Conservation (phyloP, 1,140 invertebrate genomes). For the Drosophila sechellia region DNA sequence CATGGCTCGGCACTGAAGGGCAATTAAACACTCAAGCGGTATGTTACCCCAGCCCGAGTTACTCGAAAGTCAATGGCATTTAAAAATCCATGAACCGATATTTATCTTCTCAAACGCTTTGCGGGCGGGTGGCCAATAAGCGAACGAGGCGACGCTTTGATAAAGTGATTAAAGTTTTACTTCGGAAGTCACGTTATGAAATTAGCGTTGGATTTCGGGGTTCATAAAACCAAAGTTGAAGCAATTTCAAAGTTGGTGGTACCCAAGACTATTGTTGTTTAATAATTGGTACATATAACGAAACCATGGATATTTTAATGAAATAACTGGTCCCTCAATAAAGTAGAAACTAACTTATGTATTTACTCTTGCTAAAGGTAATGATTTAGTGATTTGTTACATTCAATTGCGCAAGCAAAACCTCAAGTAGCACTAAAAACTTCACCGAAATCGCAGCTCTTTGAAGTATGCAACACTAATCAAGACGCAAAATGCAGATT, state of each 20-base stretch:
- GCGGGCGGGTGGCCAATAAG: slow-evolving; percentile 9
- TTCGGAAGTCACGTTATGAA: slow-evolving; percentile 1
- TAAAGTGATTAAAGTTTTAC: slow-evolving; percentile 6
- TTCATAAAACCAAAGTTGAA: not conserved
- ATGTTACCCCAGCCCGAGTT: slow-evolving; percentile 16
- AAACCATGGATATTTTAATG: no score
- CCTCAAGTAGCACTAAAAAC: not conserved
- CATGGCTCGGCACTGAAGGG: slow-evolving; percentile 32
- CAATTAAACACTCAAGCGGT: slow-evolving; percentile 66
- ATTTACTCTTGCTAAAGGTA: no score
- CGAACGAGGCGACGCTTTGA: not conserved
- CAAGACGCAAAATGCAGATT: slow-evolving; percentile 16
- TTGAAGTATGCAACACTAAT: slow-evolving; percentile 36
- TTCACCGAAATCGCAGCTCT: not conserved
- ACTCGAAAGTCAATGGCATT: slow-evolving; percentile 38
- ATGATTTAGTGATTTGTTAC: not conserved
- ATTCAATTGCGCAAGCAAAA: not conserved
- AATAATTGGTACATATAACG: no score
- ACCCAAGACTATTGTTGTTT: no score
- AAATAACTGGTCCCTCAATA: no score
- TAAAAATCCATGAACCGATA: slow-evolving; percentile 45
- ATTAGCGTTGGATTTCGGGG: not conserved
- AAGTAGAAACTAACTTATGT: no score
- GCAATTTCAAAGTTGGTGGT: not conserved
- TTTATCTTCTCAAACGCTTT: slow-evolving; percentile 36